Evolutionary conservation across 2,113 vertebrate genomes (phyloP), one percentile per base, ranked within the genome.

Genomic region (Myocastor coypus): DNA sequence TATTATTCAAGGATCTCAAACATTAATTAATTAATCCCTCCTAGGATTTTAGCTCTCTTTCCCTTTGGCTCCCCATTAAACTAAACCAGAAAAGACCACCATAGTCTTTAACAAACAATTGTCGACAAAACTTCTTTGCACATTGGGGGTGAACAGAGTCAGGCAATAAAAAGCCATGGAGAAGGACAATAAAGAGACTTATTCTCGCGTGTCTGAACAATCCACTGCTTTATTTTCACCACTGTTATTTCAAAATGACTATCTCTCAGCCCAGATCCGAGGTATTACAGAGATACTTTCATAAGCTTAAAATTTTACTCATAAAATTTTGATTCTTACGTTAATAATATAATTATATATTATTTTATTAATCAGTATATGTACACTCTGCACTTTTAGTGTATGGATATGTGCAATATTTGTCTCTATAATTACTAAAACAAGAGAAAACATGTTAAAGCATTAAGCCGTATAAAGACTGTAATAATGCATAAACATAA

Each of bases 191-290:
- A 69, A 64, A 71, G 5, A 11, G 78, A 30, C 83, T 78, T 64
- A 17, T 42, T 59, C 8, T 78, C 34, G 66, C 1, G 2, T n/a
- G 63, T 5, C 37, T 92, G 61, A 57, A 14, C 4, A 73, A 24
- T n/a, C 61, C 5, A 71, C 3, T 19, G 28, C 32, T 85, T 94
- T 83, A 88, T 61, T 71, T 87, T 91, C 61, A 77, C 17, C 30
- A 37, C 50, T 7, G 71, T 61, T 32, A 37, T 20, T 95, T 75
- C 80, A 80, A 88, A 93, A 88, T 75, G 34, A 73, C 71, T 87
- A 34, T 17, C 7, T 83, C 4, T 59, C 42, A 66, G 37, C 9
- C 34, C 32, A 86, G 30, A 77, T 86, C 12, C 87, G 6, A 73
- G 66, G 20, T 42, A 28, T 26, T 73, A 42, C n/a, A 50, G 28